phyloP scores from a whole-genome alignment of 2,113 vertebrate genomes.

The Pangasianodon hypophthalmus region DNA sequence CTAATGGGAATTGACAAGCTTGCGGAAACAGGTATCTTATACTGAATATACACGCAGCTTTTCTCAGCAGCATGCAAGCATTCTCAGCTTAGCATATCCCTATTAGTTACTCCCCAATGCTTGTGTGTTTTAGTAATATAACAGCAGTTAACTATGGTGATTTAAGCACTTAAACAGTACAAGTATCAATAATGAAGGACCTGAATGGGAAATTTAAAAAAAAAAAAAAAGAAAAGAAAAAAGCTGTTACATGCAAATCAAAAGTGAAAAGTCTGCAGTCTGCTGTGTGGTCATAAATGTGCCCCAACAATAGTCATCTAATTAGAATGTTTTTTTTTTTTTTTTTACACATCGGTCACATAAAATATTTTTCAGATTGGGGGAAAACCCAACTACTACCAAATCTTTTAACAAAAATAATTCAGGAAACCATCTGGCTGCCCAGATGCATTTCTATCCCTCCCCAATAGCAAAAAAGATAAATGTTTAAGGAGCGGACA shows the following conservation, averaged over 20 bases:
- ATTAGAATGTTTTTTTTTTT: background rate
- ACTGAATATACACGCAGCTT: constrained; percentile 34
- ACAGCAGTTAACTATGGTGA: constrained; percentile 9
- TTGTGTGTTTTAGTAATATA: background rate
- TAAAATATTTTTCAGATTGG: background rate
- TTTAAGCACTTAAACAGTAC: background rate
- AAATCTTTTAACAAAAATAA: constrained; percentile 22
- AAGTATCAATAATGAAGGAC: background rate
- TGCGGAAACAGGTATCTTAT: constrained; percentile 23
- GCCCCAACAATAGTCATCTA: constrained; percentile 13
- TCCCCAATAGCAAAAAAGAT: background rate
- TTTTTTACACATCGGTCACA: background rate
- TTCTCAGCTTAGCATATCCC: constrained; percentile 30
- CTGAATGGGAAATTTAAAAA: background rate
- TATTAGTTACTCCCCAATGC: constrained; percentile 12
- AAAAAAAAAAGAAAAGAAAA: background rate
- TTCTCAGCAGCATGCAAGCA: constrained; percentile 47
- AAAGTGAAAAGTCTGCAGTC: background rate
- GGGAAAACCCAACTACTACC: constrained; percentile 1
- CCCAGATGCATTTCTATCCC: constrained; percentile 12
- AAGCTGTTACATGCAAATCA: background rate
- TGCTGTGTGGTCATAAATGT: constrained; percentile 1
- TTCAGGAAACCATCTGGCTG: constrained; percentile 5
- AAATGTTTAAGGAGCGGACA: background rate
- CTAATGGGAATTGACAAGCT: background rate